phyloP scores from a whole-genome alignment of 2,888 invertebrate species.

The Sinohyriopsis cumingii region DNA sequence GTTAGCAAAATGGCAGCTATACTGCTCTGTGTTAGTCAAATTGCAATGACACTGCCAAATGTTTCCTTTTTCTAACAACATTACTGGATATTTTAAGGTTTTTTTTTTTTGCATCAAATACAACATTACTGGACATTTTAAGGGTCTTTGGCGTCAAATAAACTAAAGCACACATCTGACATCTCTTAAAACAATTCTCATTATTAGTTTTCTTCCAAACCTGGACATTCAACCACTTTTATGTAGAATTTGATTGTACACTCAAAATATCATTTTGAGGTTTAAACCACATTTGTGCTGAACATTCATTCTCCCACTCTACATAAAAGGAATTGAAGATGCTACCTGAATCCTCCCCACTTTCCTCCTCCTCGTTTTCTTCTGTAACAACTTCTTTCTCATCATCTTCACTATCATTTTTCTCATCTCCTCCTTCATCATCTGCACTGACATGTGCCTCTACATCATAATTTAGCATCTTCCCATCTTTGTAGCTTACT shows the following conservation, averaged over 20 bases:
- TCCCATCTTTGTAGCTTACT: slow-evolving; percentile 53
- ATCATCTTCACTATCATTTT: slow-evolving; percentile 55
- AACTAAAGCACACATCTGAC: no score
- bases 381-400: slow-evolving; percentile 33
- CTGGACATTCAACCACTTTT: background rate
- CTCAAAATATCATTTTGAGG: no score
- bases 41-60: no score
- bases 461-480: slow-evolving; percentile 33
- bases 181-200: background rate
- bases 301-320: background rate
- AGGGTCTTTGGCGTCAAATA: no score
- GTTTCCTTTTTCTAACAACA: no score
- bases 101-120: no score
- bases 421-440: slow-evolving; percentile 67
- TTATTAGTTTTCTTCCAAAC: background rate
- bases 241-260: background rate
- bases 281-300: no score
- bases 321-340: slow-evolving; percentile 1
- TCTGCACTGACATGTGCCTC: slow-evolving; percentile 27
- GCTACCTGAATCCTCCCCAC: slow-evolving; percentile 9
- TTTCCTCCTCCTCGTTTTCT: slow-evolving; percentile 47
- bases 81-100: no score
- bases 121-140: no score
- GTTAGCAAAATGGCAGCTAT: no score
- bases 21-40: no score